Evolutionary conservation across 64 coral and sea anemone genomes (phyloP).

Genomic region (Actinia tenebrosa): DNA sequence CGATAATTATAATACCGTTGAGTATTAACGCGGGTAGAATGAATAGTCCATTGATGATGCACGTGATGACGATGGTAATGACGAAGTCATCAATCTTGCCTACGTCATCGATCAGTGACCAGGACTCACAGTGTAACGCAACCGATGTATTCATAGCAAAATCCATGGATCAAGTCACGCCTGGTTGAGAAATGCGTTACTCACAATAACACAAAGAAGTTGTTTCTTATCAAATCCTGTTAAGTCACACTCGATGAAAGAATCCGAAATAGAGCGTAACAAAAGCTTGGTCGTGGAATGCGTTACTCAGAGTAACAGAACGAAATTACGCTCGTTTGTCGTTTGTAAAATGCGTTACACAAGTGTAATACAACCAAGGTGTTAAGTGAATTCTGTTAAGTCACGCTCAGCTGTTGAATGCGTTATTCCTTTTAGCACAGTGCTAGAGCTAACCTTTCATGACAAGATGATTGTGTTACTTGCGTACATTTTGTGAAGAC

Average conservation of each 20-base stretch:
- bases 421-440: too few relatives aligned
- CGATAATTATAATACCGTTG: conserved; percentile 1
- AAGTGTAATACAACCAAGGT: too few relatives aligned
- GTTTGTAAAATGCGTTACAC: too few relatives aligned
- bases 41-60: not conserved
- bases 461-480: not conserved
- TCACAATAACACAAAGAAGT: not conserved
- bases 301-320: too few relatives aligned
- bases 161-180: not conserved
- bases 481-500: not conserved
- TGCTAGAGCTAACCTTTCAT: not conserved
- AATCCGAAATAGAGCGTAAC: too few relatives aligned
- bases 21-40: not conserved
- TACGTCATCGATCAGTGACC: not conserved
- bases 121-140: not conserved
- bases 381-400: too few relatives aligned
- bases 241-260: too few relatives aligned
- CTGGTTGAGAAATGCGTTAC: not conserved
- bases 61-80: not conserved
- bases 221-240: too few relatives aligned
- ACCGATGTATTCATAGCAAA: not conserved
- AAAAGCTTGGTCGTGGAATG: too few relatives aligned
- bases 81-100: not conserved
- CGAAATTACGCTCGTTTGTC: too few relatives aligned
- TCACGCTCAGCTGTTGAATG: too few relatives aligned